phyloP scores from a whole-genome alignment of 2,888 invertebrate species.

The Mesorhabditis belari region DNA sequence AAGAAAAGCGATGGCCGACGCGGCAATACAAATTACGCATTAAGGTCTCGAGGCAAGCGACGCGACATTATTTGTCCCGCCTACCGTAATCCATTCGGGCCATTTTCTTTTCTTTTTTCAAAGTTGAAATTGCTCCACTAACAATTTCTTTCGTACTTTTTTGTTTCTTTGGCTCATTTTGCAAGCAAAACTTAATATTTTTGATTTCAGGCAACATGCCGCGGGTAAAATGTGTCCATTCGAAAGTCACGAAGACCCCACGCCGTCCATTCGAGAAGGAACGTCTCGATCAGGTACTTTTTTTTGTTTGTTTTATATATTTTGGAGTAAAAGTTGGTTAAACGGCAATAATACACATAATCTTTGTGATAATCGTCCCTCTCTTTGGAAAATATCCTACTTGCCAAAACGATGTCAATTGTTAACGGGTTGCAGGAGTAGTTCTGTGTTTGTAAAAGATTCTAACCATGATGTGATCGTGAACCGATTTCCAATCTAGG shows the following conservation, averaged over 20 bases:
- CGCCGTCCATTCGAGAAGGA: conserved; percentile 99
- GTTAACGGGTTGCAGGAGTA: too few species aligned
- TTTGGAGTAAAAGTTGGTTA: not conserved
- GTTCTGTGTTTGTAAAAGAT: too few species aligned
- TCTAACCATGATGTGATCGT: too few species aligned
- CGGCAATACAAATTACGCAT: not conserved
- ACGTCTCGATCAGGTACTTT: conserved; percentile 71
- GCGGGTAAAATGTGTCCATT: conserved; percentile 67
- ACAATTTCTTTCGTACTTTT: conserved; percentile 3
- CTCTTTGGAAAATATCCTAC: too few species aligned
- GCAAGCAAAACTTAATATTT: not conserved
- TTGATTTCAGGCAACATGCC: conserved; percentile 63
- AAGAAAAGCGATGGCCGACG: too few species aligned
- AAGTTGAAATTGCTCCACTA: not conserved
- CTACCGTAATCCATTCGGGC: not conserved
- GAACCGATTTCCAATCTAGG: too few species aligned
- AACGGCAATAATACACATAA: too few species aligned
- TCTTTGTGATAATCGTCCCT: too few species aligned
- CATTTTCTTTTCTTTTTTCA: not conserved
- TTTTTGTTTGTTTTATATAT: conserved; percentile 1
- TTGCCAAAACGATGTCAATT: too few species aligned
- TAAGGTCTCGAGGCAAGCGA: not conserved
- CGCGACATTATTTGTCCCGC: not conserved
- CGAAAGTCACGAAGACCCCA: conserved; percentile 96
- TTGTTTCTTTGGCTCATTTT: not conserved